These are phyloP conservation scores for Podarcis siculus DNA, from an alignment of 2,797 vertebrate species.

Conservation along the genomic window DNA sequence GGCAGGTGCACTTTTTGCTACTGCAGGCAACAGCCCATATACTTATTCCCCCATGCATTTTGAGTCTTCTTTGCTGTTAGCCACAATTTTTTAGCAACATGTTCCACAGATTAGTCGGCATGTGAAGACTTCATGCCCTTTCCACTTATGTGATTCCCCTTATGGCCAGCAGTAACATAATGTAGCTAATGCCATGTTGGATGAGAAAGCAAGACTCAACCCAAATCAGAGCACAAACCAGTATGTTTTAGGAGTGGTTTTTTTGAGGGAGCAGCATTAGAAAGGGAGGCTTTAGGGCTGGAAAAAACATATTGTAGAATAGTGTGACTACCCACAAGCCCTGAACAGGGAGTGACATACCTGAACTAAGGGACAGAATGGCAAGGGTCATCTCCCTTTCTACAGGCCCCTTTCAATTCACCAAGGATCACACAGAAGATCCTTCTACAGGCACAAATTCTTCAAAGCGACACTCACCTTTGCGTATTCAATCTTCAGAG, in stretches of 20 bases:
- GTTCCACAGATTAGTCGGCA: neutral
- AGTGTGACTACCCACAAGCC: neutral
- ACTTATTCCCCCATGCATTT: neutral
- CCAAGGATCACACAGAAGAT: neutral
- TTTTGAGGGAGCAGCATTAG: neutral
- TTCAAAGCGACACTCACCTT: constrained; percentile 81
- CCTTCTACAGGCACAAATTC: no score
- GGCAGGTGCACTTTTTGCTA: neutral
- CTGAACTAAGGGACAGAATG: neutral
- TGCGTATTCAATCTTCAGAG: constrained; percentile 96
- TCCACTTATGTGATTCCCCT: neutral
- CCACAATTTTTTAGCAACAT: neutral
- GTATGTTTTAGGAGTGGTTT: no score
- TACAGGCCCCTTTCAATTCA: neutral
- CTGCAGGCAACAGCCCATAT: neutral
- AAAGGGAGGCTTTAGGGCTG: neutral
- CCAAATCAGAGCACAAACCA: neutral
- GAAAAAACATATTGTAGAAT: neutral
- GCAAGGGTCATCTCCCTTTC: neutral
- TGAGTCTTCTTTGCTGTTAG: neutral
- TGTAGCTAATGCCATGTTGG: neutral
- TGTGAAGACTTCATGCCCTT: neutral
- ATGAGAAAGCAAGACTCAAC: neutral
- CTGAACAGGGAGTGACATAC: neutral
- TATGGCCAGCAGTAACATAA: neutral